Evolutionary conservation across 2,888 invertebrate species (phyloP).

Genomic region (Actias luna): DNA sequence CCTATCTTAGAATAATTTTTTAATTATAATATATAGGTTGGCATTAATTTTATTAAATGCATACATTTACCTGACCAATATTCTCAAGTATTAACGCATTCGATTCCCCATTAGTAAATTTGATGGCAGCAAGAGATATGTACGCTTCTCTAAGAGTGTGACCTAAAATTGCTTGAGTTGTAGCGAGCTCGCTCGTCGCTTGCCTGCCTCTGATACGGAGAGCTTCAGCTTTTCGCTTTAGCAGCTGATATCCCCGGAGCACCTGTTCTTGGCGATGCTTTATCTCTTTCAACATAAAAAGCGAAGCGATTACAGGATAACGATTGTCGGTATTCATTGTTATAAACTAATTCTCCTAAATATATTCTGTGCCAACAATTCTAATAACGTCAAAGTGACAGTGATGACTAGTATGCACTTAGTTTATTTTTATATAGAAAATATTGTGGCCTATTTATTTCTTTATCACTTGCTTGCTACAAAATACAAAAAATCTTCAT

Average conservation of each 20-base stretch:
- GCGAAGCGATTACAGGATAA: conserved; percentile 68
- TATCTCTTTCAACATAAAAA: conserved; percentile 72
- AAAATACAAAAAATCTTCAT: background rate
- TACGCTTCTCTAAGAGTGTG: conserved; percentile 69
- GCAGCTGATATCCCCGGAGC: conserved; percentile 60
- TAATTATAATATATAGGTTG: too few species aligned
- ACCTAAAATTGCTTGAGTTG: conserved; percentile 61
- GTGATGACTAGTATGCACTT: background rate
- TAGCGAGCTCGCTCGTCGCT: conserved; percentile 55
- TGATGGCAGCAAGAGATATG: conserved; percentile 70
- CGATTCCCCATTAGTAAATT: conserved; percentile 74
- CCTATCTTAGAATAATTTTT: too few species aligned
- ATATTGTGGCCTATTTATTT: background rate
- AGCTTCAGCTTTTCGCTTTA: conserved; percentile 68
- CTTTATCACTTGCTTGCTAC: background rate
- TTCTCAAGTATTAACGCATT: conserved; percentile 73
- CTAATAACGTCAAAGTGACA: background rate
- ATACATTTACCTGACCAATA: conserved; percentile 68
- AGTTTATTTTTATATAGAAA: background rate
- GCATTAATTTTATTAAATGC: too few species aligned
- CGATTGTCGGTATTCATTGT: conserved; percentile 69
- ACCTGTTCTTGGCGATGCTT: conserved; percentile 69
- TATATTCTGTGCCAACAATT: background rate
- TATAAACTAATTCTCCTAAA: background rate
- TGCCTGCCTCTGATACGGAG: conserved; percentile 61